Evolutionary conservation across 2,113 vertebrate genomes (phyloP).

Genomic region (Plotosus lineatus): DNA sequence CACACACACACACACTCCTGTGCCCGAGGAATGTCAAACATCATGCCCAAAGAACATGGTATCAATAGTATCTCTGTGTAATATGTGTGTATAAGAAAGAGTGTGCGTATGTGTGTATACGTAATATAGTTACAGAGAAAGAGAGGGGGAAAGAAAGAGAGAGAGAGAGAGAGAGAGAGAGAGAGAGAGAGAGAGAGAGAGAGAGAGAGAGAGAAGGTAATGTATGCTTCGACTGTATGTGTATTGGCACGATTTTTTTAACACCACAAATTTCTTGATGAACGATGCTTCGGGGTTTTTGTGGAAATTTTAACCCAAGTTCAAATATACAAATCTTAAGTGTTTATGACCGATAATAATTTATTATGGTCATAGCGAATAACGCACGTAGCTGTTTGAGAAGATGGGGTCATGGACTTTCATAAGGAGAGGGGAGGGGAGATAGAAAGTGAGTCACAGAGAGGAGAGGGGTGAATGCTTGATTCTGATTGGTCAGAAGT

Average conservation of each 20-base stretch:
- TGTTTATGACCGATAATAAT: conserved; percentile 31
- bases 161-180: conserved; percentile 7
- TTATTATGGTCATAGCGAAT: conserved; percentile 20
- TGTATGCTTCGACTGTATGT: conserved; percentile 21
- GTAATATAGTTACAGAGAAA: conserved; percentile 47
- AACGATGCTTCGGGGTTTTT: conserved; percentile 6
- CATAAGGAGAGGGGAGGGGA: not conserved
- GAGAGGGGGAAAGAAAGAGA: conserved; percentile 44
- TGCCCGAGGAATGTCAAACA: conserved; percentile 50
- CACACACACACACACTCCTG: conserved; percentile 15
- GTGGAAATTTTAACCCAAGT: conserved; percentile 16
- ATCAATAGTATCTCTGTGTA: conserved; percentile 74
- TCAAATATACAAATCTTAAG: conserved; percentile 36
- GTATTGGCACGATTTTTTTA: conserved; percentile 34
- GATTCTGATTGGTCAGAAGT: not conserved
- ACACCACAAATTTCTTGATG: conserved; percentile 35
- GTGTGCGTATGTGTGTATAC: conserved; percentile 58
- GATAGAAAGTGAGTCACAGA: not conserved
- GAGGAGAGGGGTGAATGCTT: not conserved
- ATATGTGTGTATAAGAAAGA: conserved; percentile 46
- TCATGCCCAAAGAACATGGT: conserved; percentile 66
- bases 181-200: conserved; percentile 29
- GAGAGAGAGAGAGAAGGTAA: conserved; percentile 2
- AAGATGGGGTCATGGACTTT: not conserved
- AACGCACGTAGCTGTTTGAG: not conserved